Evolutionary conservation across 2,888 invertebrate species (phyloP), one percentile per base, ranked within the genome.

Genomic region (Erebia epiphron): DNA sequence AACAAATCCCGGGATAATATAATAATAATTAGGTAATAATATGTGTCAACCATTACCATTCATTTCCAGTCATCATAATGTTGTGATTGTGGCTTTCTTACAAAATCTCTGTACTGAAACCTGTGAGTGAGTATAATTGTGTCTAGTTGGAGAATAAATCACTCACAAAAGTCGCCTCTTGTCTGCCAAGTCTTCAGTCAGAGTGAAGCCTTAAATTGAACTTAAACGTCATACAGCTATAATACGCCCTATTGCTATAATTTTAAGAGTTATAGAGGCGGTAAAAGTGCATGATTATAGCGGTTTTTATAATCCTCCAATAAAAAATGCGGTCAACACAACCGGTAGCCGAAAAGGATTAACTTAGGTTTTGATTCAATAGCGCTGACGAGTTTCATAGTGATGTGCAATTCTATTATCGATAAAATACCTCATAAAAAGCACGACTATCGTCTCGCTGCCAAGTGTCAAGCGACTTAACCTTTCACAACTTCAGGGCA

Each of bases 311-410:
- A 86, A 88, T 85, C 86, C 82, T 76, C 78, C 79, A 83, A 84
- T 89, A 89, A 86, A 89, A 86, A 85, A 78, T 76, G 75, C 75
- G 79, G 79, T 76, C 77, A 82, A 81, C 76, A 85, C 85, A 86
- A 90, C 89, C 91, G 89, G 91, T 91, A 91, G 91, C 91, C 84
- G 83, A 86, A 85, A 86, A 86, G 88, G 88, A 90, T 90, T 90
- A 89, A 83, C 83, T 77, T 85, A 84, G 82, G 83, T 83, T 85
- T 85, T 86, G 87, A 87, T 85, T 85, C 83, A 83, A 84, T 79
- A 83, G 83, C 83, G 86, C 82, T 86, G 86, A 86, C 83, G 85
- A 79, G 77, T 80, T 82, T 79, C 74, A 68, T 83, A 83, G 82
- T 54, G 82, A 75, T 77, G 85, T 64, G 67, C 70, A 9, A 52